Conservation (phyloP, 2,797 vertebrate genomes). For the Mormyrus proboscirostris region DNA sequence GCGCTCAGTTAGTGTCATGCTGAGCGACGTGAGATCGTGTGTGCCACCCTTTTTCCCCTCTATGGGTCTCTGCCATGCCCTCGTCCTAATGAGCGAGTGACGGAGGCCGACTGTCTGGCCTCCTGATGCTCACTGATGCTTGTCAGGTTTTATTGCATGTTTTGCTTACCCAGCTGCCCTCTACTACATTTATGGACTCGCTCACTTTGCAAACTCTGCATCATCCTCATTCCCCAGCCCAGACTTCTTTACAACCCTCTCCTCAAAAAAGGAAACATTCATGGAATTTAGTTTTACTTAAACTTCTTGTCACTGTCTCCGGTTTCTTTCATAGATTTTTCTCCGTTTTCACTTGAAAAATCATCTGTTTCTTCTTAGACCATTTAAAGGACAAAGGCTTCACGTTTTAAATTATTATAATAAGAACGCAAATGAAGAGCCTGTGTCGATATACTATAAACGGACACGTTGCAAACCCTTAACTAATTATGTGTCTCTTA, state of each 20-base stretch:
- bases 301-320: neutral
- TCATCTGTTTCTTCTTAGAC: neutral
- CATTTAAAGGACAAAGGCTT: neutral
- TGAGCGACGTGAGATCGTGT: neutral
- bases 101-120: neutral
- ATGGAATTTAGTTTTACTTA: neutral
- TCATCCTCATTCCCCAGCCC: neutral
- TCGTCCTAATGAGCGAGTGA: neutral
- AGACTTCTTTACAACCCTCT: neutral
- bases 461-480: neutral
- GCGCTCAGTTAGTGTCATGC: neutral
- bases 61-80: neutral
- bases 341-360: neutral
- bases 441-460: neutral
- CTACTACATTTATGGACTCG: neutral
- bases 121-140: neutral
- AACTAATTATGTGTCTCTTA: neutral
- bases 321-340: neutral
- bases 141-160: neutral
- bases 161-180: slow-evolving; percentile 17
- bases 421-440: neutral
- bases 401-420: neutral
- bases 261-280: neutral
- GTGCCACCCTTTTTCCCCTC: neutral
- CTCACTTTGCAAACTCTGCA: neutral